A percentile compares a stretch with the other conserved stretches of the same genome.
Conservation (phyloP, 2,797 vertebrate genomes). For the Lacerta agilis region DNA sequence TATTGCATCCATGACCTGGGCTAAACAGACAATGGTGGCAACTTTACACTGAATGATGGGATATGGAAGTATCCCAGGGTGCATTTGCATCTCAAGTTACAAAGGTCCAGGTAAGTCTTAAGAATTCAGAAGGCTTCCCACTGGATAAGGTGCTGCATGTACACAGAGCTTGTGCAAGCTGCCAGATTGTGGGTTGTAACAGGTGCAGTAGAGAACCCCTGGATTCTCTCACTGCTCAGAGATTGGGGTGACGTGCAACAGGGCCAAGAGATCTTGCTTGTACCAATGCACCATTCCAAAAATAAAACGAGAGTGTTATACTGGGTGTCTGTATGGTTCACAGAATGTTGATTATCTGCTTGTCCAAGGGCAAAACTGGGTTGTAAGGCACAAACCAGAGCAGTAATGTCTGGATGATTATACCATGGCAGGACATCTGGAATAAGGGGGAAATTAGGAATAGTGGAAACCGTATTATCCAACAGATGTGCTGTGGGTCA, state of each 20-base stretch:
- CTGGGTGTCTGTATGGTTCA: not conserved
- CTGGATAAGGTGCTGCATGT: not conserved
- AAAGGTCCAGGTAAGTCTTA: no score
- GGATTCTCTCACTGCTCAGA: no score
- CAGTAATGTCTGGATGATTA: not conserved
- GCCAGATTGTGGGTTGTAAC: not conserved
- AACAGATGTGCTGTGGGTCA: not conserved
- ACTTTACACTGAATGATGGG: not conserved
- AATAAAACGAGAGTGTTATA: not conserved
- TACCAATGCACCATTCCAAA: not conserved
- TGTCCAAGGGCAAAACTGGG: not conserved
- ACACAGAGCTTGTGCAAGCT: not conserved
- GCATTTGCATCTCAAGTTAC: not conserved
- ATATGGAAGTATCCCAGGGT: not conserved
- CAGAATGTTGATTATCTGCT: not conserved
- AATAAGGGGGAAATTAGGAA: not conserved
- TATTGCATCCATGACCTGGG: not conserved
- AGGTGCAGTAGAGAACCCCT: not conserved
- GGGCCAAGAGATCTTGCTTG: not conserved
- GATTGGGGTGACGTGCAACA: not conserved
- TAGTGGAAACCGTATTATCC: not conserved
- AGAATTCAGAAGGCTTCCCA: not conserved
- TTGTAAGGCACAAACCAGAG: not conserved
- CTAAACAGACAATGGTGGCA: not conserved
- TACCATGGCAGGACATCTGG: not conserved